Conservation (phyloP, 2,797 vertebrate species). For the Cottoperca gobio region DNA sequence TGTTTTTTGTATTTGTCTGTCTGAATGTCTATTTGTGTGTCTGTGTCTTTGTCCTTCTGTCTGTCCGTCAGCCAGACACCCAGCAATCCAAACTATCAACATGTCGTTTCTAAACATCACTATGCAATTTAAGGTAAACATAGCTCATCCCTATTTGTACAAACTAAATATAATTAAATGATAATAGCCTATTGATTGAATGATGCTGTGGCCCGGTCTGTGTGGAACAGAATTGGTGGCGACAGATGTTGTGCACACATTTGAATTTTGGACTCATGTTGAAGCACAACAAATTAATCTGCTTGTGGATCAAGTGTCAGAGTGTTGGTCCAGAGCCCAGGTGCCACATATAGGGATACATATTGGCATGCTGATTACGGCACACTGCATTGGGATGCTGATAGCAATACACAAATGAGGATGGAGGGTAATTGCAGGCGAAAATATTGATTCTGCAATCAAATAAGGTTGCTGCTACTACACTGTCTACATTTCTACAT, state of each 20-base stretch:
- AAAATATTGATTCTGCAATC: constrained; percentile 6
- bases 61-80: background rate
- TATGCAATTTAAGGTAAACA: background rate
- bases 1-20: background rate
- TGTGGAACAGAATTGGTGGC: background rate
- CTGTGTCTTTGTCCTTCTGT: background rate
- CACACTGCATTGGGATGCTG: background rate
- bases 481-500: constrained; percentile 1
- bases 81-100: background rate
- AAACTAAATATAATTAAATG: background rate
- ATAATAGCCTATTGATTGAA: background rate
- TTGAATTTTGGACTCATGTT: constrained; percentile 32
- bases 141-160: background rate
- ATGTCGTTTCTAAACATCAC: background rate
- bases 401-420: constrained; percentile 3
- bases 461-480: background rate
- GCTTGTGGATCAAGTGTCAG: constrained; percentile 10
- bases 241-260: constrained; percentile 13
- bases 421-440: background rate
- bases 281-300: constrained; percentile 27
- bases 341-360: constrained; percentile 24
- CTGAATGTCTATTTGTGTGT: background rate
- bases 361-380: constrained; percentile 20
- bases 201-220: background rate
- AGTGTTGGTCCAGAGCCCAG: background rate